Evolutionary conservation across 2,113 vertebrate species (phyloP), one percentile per base, ranked within the genome.

Genomic region (Urocynchramus pylzowi): DNA sequence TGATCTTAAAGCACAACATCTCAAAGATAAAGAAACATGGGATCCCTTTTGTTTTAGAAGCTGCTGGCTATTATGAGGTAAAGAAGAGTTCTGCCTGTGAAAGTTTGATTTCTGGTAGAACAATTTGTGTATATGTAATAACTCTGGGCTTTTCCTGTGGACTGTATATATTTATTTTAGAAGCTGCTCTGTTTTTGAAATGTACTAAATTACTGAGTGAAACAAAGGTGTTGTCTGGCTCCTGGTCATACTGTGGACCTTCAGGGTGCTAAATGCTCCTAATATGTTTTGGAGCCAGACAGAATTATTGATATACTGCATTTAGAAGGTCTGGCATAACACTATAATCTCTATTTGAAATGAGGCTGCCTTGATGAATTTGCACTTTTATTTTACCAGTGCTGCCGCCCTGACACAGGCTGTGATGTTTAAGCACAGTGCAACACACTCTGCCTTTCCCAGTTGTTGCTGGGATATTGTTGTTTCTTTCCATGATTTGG

Each of bases 11-110:
- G 77, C 98, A 98, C 95, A 97, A 97, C 44, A 53, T 97, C 65
- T 80, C 95, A 31, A 80, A 96, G 41, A 95, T 98, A 50, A 79
- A 95, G 81, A 69, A 81, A 71, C 84, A 91, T 67, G 98, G 98
- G 4, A 49, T 99, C 27, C 96, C 97, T 61, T 97, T 96, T 45
- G 94, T 93, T n/a, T 17, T 98, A 39, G 91, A 97, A 35, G 93
- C 93, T 61, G 65, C n/a, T 79, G 97, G 97, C 56, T 97, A 97
- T 92, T 98, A 97, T 65, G 96, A 98, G 98, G 98, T 99, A 94
- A 94, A 74, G 86, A 56, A 69, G n/a, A 77, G 31, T 77, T 89
- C 59, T 86, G 37, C 41, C 13, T 69, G 33, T 52, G 60, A 63
- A 63, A 68, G 14, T 79, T 84, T 64, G 16, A 33, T 64, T 87